Conservation (phyloP, 2,888 invertebrate species). For the Hypercompe scribonia region DNA sequence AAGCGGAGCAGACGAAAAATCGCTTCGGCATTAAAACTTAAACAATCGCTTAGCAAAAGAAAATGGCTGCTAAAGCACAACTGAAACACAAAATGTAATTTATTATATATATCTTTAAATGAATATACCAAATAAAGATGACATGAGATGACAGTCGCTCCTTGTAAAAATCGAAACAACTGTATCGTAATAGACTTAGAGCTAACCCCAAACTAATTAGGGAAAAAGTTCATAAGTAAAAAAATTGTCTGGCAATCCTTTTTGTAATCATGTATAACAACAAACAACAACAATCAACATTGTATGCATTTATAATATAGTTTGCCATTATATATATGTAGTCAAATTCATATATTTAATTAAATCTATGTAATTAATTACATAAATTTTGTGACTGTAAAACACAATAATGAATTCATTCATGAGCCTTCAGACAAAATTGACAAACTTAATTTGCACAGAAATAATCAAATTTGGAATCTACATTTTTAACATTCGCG, state of each 20-base stretch:
- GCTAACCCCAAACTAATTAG: too few relatives aligned
- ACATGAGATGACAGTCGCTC: too few relatives aligned
- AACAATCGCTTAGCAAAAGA: constrained; percentile 1
- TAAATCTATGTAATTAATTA: too few relatives aligned
- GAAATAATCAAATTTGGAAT: neutral
- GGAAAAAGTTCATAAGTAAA: neutral
- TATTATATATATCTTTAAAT: neutral
- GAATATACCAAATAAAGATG: too few relatives aligned
- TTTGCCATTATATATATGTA: too few relatives aligned
- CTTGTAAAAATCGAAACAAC: neutral
- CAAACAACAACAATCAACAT: neutral
- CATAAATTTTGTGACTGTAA: neutral
- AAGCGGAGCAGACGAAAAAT: constrained; percentile 1
- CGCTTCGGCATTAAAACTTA: neutral
- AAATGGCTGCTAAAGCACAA: neutral
- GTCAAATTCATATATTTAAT: too few relatives aligned
- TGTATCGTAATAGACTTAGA: too few relatives aligned
- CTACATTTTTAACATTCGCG: constrained; percentile 14
- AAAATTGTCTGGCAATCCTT: too few relatives aligned
- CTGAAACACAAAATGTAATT: neutral
- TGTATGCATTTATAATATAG: too few relatives aligned
- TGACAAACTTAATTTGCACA: neutral
- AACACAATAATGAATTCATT: neutral
- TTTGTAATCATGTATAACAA: too few relatives aligned
- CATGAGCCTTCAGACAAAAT: neutral